These are phyloP conservation scores for Dicerorhinus sumatrensis DNA, from an alignment of 2,113 vertebrate genomes.

Conservation along the genomic window DNA sequence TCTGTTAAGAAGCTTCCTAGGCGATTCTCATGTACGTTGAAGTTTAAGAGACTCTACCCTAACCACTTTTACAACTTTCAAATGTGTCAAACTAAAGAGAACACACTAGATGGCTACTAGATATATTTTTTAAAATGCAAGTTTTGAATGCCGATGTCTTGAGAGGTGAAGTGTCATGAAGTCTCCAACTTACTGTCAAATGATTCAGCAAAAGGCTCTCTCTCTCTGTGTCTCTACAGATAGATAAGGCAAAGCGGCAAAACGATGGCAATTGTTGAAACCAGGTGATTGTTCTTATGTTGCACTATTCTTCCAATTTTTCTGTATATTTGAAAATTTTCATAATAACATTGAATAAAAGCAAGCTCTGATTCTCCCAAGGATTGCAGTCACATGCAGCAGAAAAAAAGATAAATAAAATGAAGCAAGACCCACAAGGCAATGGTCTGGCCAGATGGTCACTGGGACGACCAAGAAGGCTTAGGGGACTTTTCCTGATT, in stretches of 20 bases:
- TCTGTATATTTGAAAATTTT: conserved; percentile 7
- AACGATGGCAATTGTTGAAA: neutral
- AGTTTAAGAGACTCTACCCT: neutral
- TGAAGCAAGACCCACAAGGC: neutral
- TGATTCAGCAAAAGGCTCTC: neutral
- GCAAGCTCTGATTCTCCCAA: neutral
- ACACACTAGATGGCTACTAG: neutral
- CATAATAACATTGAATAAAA: neutral
- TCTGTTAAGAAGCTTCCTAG: neutral
- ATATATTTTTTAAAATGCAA: neutral
- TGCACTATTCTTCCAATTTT: neutral
- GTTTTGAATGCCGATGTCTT: neutral
- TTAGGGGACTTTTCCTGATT: neutral
- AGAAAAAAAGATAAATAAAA: conserved; percentile 24
- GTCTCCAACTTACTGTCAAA: neutral
- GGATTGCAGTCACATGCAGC: neutral
- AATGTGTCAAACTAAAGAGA: neutral
- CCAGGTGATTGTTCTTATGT: neutral
- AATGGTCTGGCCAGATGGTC: neutral
- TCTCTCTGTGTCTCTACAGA: neutral
- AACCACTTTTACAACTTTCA: neutral
- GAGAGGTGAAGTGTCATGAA: neutral
- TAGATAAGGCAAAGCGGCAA: neutral
- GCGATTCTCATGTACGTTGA: neutral
- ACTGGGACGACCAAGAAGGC: neutral